A percentile compares a stretch with the other conserved stretches of the same genome.
These are phyloP conservation scores for Potorous gilbertii DNA, from an alignment of 2,797 vertebrate species.

Conservation along the genomic window DNA sequence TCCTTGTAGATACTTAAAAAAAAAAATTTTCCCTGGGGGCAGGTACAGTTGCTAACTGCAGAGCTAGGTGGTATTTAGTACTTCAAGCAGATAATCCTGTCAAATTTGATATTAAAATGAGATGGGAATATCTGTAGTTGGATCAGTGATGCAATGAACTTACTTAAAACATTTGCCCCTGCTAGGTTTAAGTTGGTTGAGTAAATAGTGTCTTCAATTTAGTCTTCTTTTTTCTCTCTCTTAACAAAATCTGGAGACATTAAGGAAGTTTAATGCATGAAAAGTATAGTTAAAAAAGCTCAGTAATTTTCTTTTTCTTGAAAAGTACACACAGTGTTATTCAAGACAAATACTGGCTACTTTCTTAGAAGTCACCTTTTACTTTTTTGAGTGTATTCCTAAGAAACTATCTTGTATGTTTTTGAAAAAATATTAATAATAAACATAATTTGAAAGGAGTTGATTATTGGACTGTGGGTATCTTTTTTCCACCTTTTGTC, in stretches of 20 bases:
- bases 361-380: not conserved
- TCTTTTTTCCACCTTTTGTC: slow-evolving; percentile 1
- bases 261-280: slow-evolving; percentile 14
- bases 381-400: slow-evolving; percentile 11
- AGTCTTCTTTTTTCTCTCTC: slow-evolving; percentile 32
- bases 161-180: not conserved
- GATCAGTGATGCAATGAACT: not conserved
- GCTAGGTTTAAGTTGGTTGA: slow-evolving; percentile 23
- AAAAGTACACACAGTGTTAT: not conserved
- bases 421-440: not conserved
- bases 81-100: slow-evolving; percentile 15
- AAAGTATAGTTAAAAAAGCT: slow-evolving; percentile 40
- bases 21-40: not conserved
- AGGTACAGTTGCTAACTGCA: not conserved
- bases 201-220: not conserved
- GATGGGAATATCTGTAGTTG: not conserved
- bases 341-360: not conserved
- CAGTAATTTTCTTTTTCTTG: not conserved
- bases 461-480: not conserved
- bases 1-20: slow-evolving; percentile 40
- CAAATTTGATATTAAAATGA: not conserved
- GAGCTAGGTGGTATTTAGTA: not conserved
- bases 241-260: slow-evolving; percentile 32
- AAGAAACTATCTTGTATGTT: not conserved
- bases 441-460: not conserved